Base-by-base conservation (phyloP, 1,140 invertebrate species). In the Mya arenaria region DNA sequence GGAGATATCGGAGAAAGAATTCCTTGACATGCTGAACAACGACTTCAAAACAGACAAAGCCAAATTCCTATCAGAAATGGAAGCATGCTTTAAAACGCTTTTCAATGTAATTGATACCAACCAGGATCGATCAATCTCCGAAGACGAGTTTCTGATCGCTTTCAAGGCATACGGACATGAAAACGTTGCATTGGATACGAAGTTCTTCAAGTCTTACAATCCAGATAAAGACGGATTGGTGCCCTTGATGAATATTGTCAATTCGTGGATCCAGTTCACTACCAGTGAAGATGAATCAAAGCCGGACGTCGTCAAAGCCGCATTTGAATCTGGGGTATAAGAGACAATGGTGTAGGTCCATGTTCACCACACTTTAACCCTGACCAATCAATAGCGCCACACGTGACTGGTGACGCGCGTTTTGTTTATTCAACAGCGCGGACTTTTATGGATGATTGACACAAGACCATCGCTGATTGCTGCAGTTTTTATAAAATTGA, bases 61-160 rank as follows among this genome's bases (percentile, higher is more conserved):
- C 4, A 73, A 60, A 6, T 87, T 82, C 56, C 58, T 19, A 0
- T n/a, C 25, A 8, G 56, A 66, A 23, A 87, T 87, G 69, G 28
- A 69, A 15, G 32, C 65, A 23, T 87, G 86, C 34, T 87, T 85
- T 65, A 73, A 87, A 25, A 73, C 6, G 1, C 65, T 87, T 28
- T 87, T 87, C 63, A 83, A 85, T 52, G 86, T 87, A 28, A 87
- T 87, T 23, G 86, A 87, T 32, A 87, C 86, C 13, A 87, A 87
- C 65, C 83, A 87, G 52, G 86, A 87, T 39, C 74, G 84, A 39
- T 84, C 86, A 3, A 87, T 87, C 34, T 83, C 83, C 34, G 41
- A 84, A 17, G 73, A 83, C 0, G 86, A 87, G 56, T 87, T 84
- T 52, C 82, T 87, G 8, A 80, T 78, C 13, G 86, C 86, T 23